Percentiles rank a stretch among this genome's conserved stretches.
phyloP scores from a whole-genome alignment of 2,888 invertebrate genomes.

The Eupithecia vulgata region DNA sequence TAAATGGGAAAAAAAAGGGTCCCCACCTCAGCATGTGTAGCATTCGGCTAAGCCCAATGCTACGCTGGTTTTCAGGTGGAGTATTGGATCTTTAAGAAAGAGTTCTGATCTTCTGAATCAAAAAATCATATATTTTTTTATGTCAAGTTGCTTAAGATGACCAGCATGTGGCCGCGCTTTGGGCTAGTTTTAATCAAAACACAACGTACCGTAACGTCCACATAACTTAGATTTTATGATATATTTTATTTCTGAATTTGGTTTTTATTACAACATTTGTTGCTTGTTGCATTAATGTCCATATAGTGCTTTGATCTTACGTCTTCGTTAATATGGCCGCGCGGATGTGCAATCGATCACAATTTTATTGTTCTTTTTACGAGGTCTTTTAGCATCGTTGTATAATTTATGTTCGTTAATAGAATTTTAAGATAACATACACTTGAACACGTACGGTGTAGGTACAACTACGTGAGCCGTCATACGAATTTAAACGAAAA shows the following conservation, averaged over 20 bases:
- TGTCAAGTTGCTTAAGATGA: neutral
- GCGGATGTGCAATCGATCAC: constrained; percentile 57
- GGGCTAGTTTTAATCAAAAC: constrained; percentile 36
- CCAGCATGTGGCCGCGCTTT: constrained; percentile 12
- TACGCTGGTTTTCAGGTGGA: too few species aligned
- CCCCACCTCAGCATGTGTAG: too few species aligned
- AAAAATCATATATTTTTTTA: neutral
- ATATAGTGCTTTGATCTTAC: constrained; percentile 48
- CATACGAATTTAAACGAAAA: constrained; percentile 24
- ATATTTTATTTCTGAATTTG: constrained; percentile 54
- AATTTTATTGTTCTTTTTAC: constrained; percentile 61
- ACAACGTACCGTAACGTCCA: constrained; percentile 39
- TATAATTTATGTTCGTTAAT: neutral
- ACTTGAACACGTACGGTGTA: neutral
- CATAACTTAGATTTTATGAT: constrained; percentile 45
- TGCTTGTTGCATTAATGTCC: constrained; percentile 33
- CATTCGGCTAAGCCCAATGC: too few species aligned
- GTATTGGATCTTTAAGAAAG: too few species aligned
- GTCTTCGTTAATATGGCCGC: constrained; percentile 21
- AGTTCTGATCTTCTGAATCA: neutral
- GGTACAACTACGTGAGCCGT: neutral
- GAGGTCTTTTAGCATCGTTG: constrained; percentile 49
- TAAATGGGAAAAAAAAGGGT: too few species aligned
- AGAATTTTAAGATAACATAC: neutral
- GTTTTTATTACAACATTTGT: constrained; percentile 51